Base-by-base conservation (phyloP, 2,888 invertebrate genomes). In the Eulithis prunata region DNA sequence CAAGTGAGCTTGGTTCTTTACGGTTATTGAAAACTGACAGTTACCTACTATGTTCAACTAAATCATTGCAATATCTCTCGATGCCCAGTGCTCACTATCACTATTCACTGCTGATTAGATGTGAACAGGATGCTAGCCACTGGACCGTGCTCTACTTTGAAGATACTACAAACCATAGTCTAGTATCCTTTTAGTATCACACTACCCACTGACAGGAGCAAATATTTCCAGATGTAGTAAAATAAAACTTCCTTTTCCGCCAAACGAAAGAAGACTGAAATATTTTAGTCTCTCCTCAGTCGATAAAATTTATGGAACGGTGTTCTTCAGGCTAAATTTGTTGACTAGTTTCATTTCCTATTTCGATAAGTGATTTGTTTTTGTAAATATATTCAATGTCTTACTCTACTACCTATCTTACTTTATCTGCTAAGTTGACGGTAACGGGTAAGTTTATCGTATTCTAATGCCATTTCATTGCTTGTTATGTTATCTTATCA, bases 51-150 rank as follows among this genome's bases (percentile, higher is more conserved):
- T n/a, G n/a, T n/a, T 38, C 38, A 38, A 32, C 14, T n/a, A 62
- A 62, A 47, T 55, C 14, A 32, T 53, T 60, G 64, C 64, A 62
- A 57, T n/a, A 66, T 71, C 49, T 28, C 57, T 66, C 66, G 62
- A 61, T 64, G 45, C 46, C 51, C 56, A 58, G 45, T 63, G 41
- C 32, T 3, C 57, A 59, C 54, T 62, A 32, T 32, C 66, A 21
- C 21, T 21, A 21, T 21, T 68, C 68, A 41, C 51, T 32, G 60
- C 62, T 59, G 64, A 66, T 68, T 70, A 58, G 53, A 54, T 43
- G 62, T 59, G 66, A 66, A 61, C 62, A 70, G 71, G 71, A 71
- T 66, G 68, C 55, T 63, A 57, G 55, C 49, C 63, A 64, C 62
- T 69, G 57, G 62, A 55, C 64, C 64, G 47, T 52, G 53, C 43